Percentiles rank a stretch among this genome's conserved stretches.
Evolutionary conservation across 2,113 vertebrate genomes (phyloP).

Genomic region (Syngnathoides biaculeatus): DNA sequence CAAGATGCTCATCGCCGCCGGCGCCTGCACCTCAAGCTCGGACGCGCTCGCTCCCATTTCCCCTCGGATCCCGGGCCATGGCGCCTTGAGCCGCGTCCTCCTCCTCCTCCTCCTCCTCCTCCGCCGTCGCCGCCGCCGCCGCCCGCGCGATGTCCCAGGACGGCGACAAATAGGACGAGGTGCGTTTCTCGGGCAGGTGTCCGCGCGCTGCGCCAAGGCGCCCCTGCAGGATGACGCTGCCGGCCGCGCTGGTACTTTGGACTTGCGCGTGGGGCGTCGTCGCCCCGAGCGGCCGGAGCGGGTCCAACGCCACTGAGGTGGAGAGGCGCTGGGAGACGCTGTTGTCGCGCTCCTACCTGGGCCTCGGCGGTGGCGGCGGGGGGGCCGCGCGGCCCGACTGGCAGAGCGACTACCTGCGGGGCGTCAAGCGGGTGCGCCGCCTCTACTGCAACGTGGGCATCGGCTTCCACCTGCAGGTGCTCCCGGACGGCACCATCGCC

Average conservation of each 20-base stretch:
- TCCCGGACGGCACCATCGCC: slow-evolving; percentile 88
- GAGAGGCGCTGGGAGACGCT: slow-evolving; percentile 85
- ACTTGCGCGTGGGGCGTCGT: slow-evolving; percentile 79
- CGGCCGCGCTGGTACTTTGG: slow-evolving; percentile 77
- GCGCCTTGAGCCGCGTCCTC: slow-evolving; percentile 83
- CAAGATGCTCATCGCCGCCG: slow-evolving; percentile 82
- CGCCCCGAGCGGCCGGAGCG: slow-evolving; percentile 73
- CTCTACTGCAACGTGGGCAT: slow-evolving; percentile 99
- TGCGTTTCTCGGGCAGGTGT: slow-evolving; percentile 95
- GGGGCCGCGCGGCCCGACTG: slow-evolving; percentile 84
- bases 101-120: slow-evolving; percentile 48
- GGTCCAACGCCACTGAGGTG: slow-evolving; percentile 83
- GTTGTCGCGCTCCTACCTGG: slow-evolving; percentile 85
- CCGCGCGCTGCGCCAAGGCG: slow-evolving; percentile 89
- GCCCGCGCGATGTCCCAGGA: slow-evolving; percentile 87
- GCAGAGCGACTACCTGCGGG: slow-evolving; percentile 94
- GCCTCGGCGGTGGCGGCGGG: slow-evolving; percentile 80
- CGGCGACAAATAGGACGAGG: slow-evolving; percentile 86
- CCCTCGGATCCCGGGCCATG: slow-evolving; percentile 78
- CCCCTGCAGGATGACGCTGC: slow-evolving; percentile 87
- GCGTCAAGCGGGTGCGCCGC: slow-evolving; percentile 91
- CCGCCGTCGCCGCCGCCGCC: slow-evolving; percentile 7
- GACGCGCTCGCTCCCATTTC: slow-evolving; percentile 73
- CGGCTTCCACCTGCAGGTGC: slow-evolving; percentile 96
- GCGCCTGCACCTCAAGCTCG: slow-evolving; percentile 69